Base-by-base conservation (phyloP, 2,113 vertebrate genomes). In the Tinamus guttatus region DNA sequence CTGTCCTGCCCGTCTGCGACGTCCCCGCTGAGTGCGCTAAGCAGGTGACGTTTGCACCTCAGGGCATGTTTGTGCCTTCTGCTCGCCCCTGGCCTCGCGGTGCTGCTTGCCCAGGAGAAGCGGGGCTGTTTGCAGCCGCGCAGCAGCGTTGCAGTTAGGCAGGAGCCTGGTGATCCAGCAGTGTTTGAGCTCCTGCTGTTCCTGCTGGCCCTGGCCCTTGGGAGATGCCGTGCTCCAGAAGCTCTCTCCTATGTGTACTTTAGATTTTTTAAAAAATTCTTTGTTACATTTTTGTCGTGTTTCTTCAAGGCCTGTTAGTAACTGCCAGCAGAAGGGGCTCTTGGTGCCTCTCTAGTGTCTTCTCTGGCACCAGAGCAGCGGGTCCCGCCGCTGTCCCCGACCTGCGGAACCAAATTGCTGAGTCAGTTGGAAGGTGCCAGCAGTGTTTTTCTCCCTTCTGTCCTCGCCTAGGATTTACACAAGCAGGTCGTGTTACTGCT, bases 401-500 rank as follows among this genome's bases (percentile, higher is more conserved):
- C 40, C 40, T 41, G 40, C 11, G 10, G 40, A 41, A 41, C 40
- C 40, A 47, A 94, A 93, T 59, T 3, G 36, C 63, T 45, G 82
- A 94, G 34, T 86, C 94, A 69, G 4, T 5, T 80, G 52, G 65
- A 88, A 94, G 45, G 60, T 71, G 82, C 76, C 58, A 84, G 71
- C 47, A 60, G 28, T 78, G 32, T 83, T 93, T 94, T 90, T 82
- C 89, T 93, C 51, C 32, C 5, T 58, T 58, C 86, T 91, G 41
- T 56, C 60, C 49, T 19, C 58, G 67, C 70, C 59, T 62, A 56
- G 76, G 79, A 80, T 95, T 93, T 94, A 93, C 92, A 85, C 4
- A 7, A 67, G 92, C 67, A 91, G 74, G 90, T 97, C 71, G 24
- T 58, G 85, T 91, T 87, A 65, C 59, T 91, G 88, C 84, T 95